Conservation (phyloP, 2,113 vertebrate genomes). For the Misgurnus anguillicaudatus region DNA sequence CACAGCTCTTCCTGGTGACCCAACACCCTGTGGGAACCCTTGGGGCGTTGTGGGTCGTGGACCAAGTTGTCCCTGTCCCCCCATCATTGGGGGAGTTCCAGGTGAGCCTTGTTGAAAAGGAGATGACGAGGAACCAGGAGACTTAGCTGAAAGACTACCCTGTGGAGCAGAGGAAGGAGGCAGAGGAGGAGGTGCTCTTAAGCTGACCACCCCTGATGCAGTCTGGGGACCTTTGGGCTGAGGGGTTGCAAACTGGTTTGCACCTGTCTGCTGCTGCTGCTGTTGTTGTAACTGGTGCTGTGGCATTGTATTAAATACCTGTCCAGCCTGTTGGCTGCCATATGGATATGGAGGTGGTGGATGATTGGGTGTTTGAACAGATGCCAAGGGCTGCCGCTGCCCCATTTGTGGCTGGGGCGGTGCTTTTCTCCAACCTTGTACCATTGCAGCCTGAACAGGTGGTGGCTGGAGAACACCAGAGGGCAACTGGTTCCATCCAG, state of each 20-base stretch:
- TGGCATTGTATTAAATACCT: conserved; percentile 75
- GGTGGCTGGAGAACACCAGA: conserved; percentile 88
- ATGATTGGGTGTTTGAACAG: conserved; percentile 93
- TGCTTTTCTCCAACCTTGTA: conserved; percentile 89
- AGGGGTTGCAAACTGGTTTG: conserved; percentile 91
- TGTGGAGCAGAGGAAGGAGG: conserved; percentile 84
- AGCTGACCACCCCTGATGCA: conserved; percentile 75
- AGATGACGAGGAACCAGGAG: conserved; percentile 97
- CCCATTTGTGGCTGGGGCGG: conserved; percentile 84
- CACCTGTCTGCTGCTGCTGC: conserved; percentile 82
- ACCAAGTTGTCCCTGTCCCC: conserved; percentile 85
- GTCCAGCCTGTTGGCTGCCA: conserved; percentile 96
- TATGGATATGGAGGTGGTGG: conserved; percentile 97
- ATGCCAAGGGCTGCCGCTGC: conserved; percentile 87
- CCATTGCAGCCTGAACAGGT: conserved; percentile 80
- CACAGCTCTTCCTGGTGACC: conserved; percentile 90
- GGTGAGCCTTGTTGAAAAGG: conserved; percentile 97
- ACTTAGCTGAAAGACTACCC: conserved; percentile 91
- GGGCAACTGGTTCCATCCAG: conserved; percentile 94
- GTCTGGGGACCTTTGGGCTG: conserved; percentile 91
- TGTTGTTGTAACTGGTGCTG: conserved; percentile 79
- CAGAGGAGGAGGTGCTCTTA: conserved; percentile 83
- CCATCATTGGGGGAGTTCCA: conserved; percentile 95
- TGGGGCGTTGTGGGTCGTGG: conserved; percentile 90
- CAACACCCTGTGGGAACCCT: conserved; percentile 92